Base-by-base conservation (phyloP, 2,888 invertebrate species). In the Cylindroiulus punctatus region DNA sequence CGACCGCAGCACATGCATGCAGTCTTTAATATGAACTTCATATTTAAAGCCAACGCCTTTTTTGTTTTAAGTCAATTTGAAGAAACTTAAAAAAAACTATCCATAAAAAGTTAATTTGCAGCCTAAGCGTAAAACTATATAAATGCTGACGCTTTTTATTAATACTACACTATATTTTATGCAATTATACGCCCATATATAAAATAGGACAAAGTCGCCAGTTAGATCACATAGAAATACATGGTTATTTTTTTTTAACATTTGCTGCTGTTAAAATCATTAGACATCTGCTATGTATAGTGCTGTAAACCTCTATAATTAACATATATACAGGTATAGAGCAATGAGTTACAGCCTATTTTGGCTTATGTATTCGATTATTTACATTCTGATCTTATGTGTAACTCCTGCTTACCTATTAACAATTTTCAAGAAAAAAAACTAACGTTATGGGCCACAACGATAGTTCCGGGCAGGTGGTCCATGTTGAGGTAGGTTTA, bases 141-240 rank as follows among this genome's bases (percentile, higher is more conserved):
- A 44, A 12, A 44, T 44, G 44, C 44, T 44, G 14, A 12, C 14
- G 44, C 44, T 44, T 44, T 44, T 44, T 44, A 44, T 44, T 44
- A 44, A 44, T 44, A 14, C 12, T 1, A 44, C 44, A 44, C 14
- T 44, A 12, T 44, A 44, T 44, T 44, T 44, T 44, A 44, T 8
- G 44, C 12, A 44, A 8, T 12, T 44, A 14, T 44, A 44, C 44
- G 44, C 44, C 3, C 52, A 47, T 8, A 4, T 5, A 30, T 14
- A 76, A 30, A 30, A 2, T 76, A 76, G 76, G 76, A 30, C 76
- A 76, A 76, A 30, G 76, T 76, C 26, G 26, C 76, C 76, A 76
- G 26, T 76, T 26, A 30, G 0, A 17, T 2, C 26, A 30, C 30
- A 76, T 30, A 76, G 30, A 30, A 12, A 12, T 76, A 26, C 65